phyloP scores from a whole-genome alignment of 2,113 vertebrate species.

The Microcebus murinus region DNA sequence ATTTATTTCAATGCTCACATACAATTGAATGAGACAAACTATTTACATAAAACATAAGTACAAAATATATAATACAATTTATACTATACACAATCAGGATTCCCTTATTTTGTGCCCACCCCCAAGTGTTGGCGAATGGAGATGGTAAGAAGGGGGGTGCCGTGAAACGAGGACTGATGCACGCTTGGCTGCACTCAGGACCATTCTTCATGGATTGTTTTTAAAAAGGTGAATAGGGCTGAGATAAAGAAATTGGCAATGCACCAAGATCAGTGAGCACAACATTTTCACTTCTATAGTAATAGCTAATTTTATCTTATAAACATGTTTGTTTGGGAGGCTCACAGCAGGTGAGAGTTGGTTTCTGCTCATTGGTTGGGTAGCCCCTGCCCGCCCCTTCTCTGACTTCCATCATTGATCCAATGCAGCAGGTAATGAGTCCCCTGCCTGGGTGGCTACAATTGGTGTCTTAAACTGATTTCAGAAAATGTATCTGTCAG shows the following conservation, averaged over 20 bases:
- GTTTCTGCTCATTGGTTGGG: not conserved
- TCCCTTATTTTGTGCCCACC: conserved; percentile 24
- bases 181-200: rapidly evolving
- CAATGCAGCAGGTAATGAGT: not conserved
- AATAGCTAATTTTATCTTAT: not conserved
- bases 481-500: not conserved
- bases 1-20: conserved; percentile 75
- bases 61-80: conserved; percentile 82
- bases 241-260: not conserved
- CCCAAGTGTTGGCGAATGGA: not conserved
- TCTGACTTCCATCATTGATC: not conserved
- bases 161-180: not conserved
- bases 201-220: not conserved
- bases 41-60: conserved; percentile 75
- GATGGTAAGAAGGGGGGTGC: rapidly evolving
- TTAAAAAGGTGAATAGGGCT: not conserved
- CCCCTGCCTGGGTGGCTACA: not conserved
- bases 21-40: conserved; percentile 70
- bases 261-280: not conserved
- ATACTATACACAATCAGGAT: conserved; percentile 42
- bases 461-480: not conserved
- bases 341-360: not conserved
- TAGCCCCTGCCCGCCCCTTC: rapidly evolving
- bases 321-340: not conserved
- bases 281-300: not conserved